Evolutionary conservation across 2,113 vertebrate genomes (phyloP).

Genomic region (Xiphophorus couchianus): DNA sequence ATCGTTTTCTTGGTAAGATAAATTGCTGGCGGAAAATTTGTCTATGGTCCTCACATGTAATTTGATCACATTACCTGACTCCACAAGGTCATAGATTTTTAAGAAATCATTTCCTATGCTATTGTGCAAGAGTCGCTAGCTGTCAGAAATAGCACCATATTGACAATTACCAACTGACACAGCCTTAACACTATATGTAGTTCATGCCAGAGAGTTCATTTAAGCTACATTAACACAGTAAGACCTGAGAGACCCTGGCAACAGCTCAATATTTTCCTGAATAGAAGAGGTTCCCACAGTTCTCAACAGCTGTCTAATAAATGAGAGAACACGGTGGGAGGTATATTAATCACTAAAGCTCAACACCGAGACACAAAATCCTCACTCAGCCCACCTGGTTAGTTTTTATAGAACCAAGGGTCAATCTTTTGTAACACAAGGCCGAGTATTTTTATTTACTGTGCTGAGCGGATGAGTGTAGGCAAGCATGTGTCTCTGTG

Average conservation of each 20-base stretch:
- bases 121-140: background rate
- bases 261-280: slow-evolving; percentile 38
- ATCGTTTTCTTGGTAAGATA: background rate
- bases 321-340: slow-evolving; percentile 70
- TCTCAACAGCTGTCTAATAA: slow-evolving; percentile 62
- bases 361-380: slow-evolving; percentile 60
- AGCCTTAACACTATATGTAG: background rate
- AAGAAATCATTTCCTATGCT: background rate
- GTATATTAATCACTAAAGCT: slow-evolving; percentile 75
- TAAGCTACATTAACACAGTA: slow-evolving; percentile 26
- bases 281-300: slow-evolving; percentile 69
- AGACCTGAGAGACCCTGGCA: slow-evolving; percentile 23
- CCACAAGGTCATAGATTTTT: background rate
- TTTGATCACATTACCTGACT: background rate
- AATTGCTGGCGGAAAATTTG: background rate
- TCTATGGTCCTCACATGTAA: background rate
- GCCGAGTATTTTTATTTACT: slow-evolving; percentile 43
- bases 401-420: slow-evolving; percentile 53
- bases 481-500: slow-evolving; percentile 18
- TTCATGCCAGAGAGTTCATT: slow-evolving; percentile 8
- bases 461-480: slow-evolving; percentile 27
- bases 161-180: background rate
- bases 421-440: slow-evolving; percentile 52
- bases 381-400: slow-evolving; percentile 65
- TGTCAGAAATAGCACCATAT: background rate